Base-by-base conservation (phyloP, 2,797 vertebrate genomes). In the Tauraco hartlaubi region DNA sequence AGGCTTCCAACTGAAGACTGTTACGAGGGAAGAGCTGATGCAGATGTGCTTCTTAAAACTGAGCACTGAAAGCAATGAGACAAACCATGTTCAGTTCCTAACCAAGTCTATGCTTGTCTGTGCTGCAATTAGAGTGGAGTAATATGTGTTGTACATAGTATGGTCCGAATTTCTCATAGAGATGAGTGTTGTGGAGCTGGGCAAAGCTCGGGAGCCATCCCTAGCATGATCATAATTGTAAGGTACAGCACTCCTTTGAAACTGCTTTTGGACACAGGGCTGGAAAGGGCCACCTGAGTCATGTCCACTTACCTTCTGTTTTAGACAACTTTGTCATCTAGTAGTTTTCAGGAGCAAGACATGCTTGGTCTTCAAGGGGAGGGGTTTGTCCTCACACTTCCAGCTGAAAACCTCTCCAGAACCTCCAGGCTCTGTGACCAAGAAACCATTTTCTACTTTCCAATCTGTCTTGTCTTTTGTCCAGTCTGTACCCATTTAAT, bases 111-210 rank as follows among this genome's bases (percentile, higher is more conserved):
- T 77, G 85, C 94, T 94, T 90, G 82, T 63, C 76, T 81, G 29
- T 91, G 74, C 63, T 56, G 74, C 90, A 89, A 79, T 95, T 92
- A 90, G 41, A 92, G 63, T 87, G 88, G 61, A 87, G 80, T 71
- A 92, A 93, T 67, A 49, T 6, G 29, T 3, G 17, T 84, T 91
- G 71, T 73, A 91, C 44, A 68, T 3, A 22, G 48, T 26, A 76
- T 6, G 4, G 77, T 61, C 74, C 74, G 37, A 71, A 73, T 86
- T 90, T 95, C 88, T 94, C 54, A 49, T 5, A 59, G 44, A 56
- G 21, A 23, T 90, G 92, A 55, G 35, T 73, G 55, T 14, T 79
- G 63, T 63, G 54, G 63, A 95, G 63, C 85, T 73, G 77, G 26
- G 48, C 69, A 92, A 82, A 92, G 39, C 80, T 92, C 29, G 12